Evolutionary conservation across 2,113 vertebrate species (phyloP).

Genomic region (Gallinago undulata): DNA sequence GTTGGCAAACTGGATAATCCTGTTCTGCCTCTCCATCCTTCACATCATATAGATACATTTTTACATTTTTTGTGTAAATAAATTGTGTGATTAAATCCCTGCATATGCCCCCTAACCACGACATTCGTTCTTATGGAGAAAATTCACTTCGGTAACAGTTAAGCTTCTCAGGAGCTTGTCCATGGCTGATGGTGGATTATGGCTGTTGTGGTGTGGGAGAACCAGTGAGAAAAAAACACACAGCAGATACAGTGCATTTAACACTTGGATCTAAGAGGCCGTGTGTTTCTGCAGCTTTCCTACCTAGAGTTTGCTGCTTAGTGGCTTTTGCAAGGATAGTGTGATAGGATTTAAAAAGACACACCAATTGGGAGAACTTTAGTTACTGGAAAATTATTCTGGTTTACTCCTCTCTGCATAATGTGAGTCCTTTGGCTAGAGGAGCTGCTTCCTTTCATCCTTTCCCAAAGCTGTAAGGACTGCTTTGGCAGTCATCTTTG

Average conservation of each 20-base stretch:
- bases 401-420: too few species aligned
- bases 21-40: not conserved
- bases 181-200: not conserved
- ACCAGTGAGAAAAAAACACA: not conserved
- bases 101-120: fast-evolving
- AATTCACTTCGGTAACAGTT: not conserved
- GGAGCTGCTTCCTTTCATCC: not conserved
- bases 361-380: not conserved
- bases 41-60: too few species aligned
- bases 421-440: not conserved
- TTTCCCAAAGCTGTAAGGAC: not conserved
- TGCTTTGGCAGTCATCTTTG: not conserved
- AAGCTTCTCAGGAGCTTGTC: not conserved
- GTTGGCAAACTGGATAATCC: not conserved
- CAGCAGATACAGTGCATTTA: not conserved
- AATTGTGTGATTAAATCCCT: not conserved
- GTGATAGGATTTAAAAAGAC: not conserved
- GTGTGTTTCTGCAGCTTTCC: not conserved
- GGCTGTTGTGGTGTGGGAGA: not conserved
- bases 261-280: not conserved
- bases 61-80: not conserved
- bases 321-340: not conserved
- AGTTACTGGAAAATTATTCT: not conserved
- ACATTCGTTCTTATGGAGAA: not conserved
- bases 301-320: not conserved